Base-by-base conservation (phyloP, 2,113 vertebrate species). In the Gobiocypris rarus region DNA sequence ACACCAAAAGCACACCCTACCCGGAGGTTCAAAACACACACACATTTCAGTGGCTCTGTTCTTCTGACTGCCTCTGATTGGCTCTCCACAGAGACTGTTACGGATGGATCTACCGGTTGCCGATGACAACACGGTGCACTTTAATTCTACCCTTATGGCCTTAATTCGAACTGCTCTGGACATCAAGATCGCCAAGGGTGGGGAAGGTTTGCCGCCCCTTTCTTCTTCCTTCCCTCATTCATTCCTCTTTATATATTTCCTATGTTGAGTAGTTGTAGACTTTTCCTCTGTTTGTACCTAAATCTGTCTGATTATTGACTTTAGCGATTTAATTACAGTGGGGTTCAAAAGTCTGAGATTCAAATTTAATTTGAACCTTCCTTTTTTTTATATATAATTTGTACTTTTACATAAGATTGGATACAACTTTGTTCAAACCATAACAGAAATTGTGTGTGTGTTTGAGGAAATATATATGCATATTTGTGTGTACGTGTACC, bases 101-200 rank as follows among this genome's bases (percentile, higher is more conserved):
- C 94, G 97, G 50, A 98, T 98, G 97, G 97, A 98, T 79, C 93
- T 98, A 83, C 97, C 97, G 0, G 97, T 98, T 17, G 97, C 97
- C 0, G 97, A 98, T 0, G 97, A 98, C 94, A 98, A 97, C 93
- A 95, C 96, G 0, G 97, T 98, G 73, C 97, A 98, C 90, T 98
- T 98, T 92, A 97, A 97, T 90, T 97, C 97, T 75, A 98, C 97
- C 3, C 96, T 98, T 85, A 98, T 98, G 97, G 97, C 97, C 58
- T 92, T 98, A 92, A 98, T 98, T 89, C 95, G 97, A 83, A 98
- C 97, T 0, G 97, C 97, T 5, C 91, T 98, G 93, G 97, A 98
- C 88, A 98, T 98, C 93, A 98, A 98, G 92, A 98, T 98, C 56
- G 97, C 97, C 90, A 98, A 98, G 93, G 96, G 96, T 94, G 81